Base-by-base conservation (phyloP, 2,888 invertebrate species). In the Lasioglossum villosulum region DNA sequence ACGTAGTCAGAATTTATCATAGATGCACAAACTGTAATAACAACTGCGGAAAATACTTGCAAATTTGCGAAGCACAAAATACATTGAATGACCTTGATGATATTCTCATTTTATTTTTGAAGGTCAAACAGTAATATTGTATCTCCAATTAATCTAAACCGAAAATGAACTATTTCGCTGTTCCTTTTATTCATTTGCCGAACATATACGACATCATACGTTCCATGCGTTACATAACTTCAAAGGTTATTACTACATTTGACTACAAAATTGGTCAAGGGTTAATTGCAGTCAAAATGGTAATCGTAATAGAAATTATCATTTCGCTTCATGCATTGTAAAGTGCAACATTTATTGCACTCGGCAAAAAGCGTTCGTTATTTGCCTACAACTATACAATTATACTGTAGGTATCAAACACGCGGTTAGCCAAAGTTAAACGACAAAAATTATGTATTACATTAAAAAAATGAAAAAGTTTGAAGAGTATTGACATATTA, bases 241-340 rank as follows among this genome's bases (percentile, higher is more conserved):
- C 16, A 6, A 30, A 59, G 5, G 16, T 63, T 63, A 63, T 63
- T 30, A 16, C 63, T 63, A 27, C 59, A 27, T 27, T 63, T 30
- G 30, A 30, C 42, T 14, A 42, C 3, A 42, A 42, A 30, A 6
- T 30, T 2, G 63, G 16, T 30, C 63, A 27, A 30, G 16, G 30
- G 63, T 63, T 30, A 63, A 63, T 63, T 16, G 30, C 30, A 63
- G 63, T 68, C 68, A 68, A 37, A 68, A 68, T 68, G 68, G 23
- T 37, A 68, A 37, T 68, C 23, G 8, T 37, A 68, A 19, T 34
- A 37, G 8, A 37, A 23, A 68, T 68, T 68, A 68, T 4, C 30
- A 68, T 68, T 68, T 68, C 16, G 68, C 37, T 68, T 68, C 37
- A 37, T 68, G 23, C 23, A 23, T 34, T 68, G 37, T 37, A 34